A percentile compares a stretch with the other conserved stretches of the same genome.
Evolutionary conservation across 2,113 vertebrate species (phyloP).

Genomic region (Ailuropoda melanoleuca): DNA sequence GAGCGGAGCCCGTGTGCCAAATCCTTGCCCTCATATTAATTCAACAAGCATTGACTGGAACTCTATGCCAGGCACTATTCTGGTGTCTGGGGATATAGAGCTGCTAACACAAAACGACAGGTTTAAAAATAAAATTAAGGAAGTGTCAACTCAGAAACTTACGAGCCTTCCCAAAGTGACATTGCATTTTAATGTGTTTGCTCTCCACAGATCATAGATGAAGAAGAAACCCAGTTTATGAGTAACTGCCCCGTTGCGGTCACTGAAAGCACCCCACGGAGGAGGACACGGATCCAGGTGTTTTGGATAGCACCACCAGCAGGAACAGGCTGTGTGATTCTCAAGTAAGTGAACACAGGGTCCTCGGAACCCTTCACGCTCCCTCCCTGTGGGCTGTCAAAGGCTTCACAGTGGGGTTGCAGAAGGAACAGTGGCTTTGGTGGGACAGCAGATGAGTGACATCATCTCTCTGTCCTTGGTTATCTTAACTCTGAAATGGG

Average conservation of each 20-base stretch:
- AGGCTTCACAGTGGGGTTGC: not conserved
- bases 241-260: conserved; percentile 97
- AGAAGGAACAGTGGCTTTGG: not conserved
- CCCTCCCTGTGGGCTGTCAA: not conserved
- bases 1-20: not conserved
- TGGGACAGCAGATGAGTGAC: not conserved
- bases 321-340: conserved; percentile 92
- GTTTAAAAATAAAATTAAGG: conserved; percentile 59
- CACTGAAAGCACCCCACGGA: conserved; percentile 95
- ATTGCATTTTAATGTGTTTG: conserved; percentile 41
- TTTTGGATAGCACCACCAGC: conserved; percentile 95
- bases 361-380: not conserved
- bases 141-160: not conserved
- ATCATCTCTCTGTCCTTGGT: not conserved
- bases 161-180: not conserved
- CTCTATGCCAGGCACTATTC: not conserved
- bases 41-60: not conserved
- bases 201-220: conserved; percentile 93
- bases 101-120: conserved; percentile 51
- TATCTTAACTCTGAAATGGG: not conserved
- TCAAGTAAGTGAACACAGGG: conserved; percentile 90
- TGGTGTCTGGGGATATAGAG: not conserved
- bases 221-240: conserved; percentile 99
- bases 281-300: conserved; percentile 95
- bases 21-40: not conserved